Base-by-base conservation (phyloP, 1,140 invertebrate species). In the Heliothis virescens region DNA sequence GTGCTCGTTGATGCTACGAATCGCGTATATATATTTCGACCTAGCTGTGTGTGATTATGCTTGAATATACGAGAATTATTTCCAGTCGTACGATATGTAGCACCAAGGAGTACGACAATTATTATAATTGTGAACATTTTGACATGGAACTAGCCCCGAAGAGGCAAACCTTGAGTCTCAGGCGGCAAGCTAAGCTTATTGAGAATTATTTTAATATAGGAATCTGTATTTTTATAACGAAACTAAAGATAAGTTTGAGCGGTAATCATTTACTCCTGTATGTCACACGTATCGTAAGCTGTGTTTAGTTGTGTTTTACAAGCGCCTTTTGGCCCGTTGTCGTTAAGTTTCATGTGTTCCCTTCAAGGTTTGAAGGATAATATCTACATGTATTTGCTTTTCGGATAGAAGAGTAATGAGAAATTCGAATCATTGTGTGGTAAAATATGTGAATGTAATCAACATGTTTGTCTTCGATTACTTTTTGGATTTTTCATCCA, bases 171-270 rank as follows among this genome's bases (percentile, higher is more conserved):
- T 84, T 87, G 92, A 92, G 92, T 93, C 91, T 94, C 91, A 92
- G 84, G 89, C 85, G 89, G 90, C 92, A 92, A 91, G 91, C 91
- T 92, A 92, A 90, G 86, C 87, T 91, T 88, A 88, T 89, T 88
- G 90, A 92, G 87, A 89, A 90, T 93, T 90, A 91, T 92, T 91
- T 92, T 91, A 92, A 90, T 86, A 92, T 90, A 94, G 89, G 90
- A 91, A 93, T 90, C 92, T 93, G 93, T 94, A 94, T 94, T 94
- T 94, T 94, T 94, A 89, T 94, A 93, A 87, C 80, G 82, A 86
- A 84, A 90, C 87, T 93, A 91, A n/a, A 90, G 85, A 87, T 91
- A 91, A 91, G 88, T 92, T 91, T 76, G 75, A 77, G 82, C 74
- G 60, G 78, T 84, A 85, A 89, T 87, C 81, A 87, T 85, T 90